Percentiles rank a stretch among this genome's conserved stretches.
These are phyloP conservation scores for Buteo buteo DNA, from an alignment of 2,113 vertebrate genomes.

Conservation along the genomic window DNA sequence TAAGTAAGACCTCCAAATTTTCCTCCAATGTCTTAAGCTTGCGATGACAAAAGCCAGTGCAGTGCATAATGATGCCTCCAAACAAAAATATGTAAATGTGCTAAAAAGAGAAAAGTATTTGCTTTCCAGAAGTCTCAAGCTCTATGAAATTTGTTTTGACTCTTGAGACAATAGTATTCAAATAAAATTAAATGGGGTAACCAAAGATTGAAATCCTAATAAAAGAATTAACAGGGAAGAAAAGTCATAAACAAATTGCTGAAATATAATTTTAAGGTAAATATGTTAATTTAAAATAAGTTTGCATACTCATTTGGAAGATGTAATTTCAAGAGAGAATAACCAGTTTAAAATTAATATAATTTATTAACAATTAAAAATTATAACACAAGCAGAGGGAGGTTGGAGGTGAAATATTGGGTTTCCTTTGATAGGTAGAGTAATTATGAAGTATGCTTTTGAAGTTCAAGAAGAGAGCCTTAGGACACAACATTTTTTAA, in stretches of 20 bases:
- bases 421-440: slow-evolving; percentile 89
- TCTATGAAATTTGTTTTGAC: neutral
- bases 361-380: slow-evolving; percentile 88
- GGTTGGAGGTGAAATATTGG: slow-evolving; percentile 86
- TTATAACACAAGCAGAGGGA: slow-evolving; percentile 77
- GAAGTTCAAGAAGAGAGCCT: slow-evolving; percentile 92
- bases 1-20: neutral
- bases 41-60: neutral
- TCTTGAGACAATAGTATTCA: neutral
- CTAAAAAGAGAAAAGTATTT: neutral
- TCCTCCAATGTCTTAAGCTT: neutral
- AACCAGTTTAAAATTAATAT: slow-evolving; percentile 74
- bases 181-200: slow-evolving; percentile 11
- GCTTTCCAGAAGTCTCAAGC: neutral
- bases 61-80: neutral
- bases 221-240: slow-evolving; percentile 1
- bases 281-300: slow-evolving; percentile 60
- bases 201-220: slow-evolving; percentile 3
- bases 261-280: slow-evolving; percentile 41
- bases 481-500: slow-evolving; percentile 85
- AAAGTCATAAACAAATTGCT: slow-evolving; percentile 36
- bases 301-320: slow-evolving; percentile 48
- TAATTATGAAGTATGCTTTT: slow-evolving; percentile 88
- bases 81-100: neutral
- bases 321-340: slow-evolving; percentile 70